Percentiles rank a stretch among this genome's conserved stretches.
phyloP scores from a whole-genome alignment of 1,140 invertebrate species.

The Lerema accius region DNA sequence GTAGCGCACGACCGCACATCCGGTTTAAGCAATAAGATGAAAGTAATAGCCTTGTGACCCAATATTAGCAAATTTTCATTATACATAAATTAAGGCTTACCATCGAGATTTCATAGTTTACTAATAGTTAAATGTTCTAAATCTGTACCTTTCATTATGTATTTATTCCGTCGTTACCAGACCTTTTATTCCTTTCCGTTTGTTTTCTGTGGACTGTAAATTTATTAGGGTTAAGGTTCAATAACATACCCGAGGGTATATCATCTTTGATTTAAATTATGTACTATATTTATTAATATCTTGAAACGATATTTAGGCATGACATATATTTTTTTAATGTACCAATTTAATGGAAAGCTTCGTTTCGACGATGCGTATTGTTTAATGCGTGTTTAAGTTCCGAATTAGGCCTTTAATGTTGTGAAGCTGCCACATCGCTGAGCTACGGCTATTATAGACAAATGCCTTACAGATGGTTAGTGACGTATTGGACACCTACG shows the following conservation, averaged over 20 bases:
- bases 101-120: background rate
- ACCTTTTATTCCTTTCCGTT: background rate
- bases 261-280: slow-evolving; percentile 35
- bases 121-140: slow-evolving; percentile 7
- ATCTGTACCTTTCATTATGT: background rate
- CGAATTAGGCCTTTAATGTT: background rate
- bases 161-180: slow-evolving; percentile 6
- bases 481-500: slow-evolving; percentile 40
- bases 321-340: slow-evolving; percentile 47
- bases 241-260: slow-evolving; percentile 21
- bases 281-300: slow-evolving; percentile 40
- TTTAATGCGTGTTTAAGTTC: slow-evolving; percentile 10
- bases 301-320: slow-evolving; percentile 37
- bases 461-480: slow-evolving; percentile 63
- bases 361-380: slow-evolving; percentile 23
- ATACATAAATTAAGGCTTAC: background rate
- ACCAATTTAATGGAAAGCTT: slow-evolving; percentile 47
- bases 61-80: slow-evolving; percentile 15
- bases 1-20: background rate
- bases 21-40: slow-evolving; percentile 22
- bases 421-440: slow-evolving; percentile 8
- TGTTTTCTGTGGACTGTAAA: slow-evolving; percentile 14
- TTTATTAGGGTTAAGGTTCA: slow-evolving; percentile 20
- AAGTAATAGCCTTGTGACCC: slow-evolving; percentile 11
- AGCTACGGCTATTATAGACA: slow-evolving; percentile 32